These are phyloP conservation scores for Drosophila nannoptera DNA, from an alignment of 1,140 invertebrate genomes.

Conservation along the genomic window DNA sequence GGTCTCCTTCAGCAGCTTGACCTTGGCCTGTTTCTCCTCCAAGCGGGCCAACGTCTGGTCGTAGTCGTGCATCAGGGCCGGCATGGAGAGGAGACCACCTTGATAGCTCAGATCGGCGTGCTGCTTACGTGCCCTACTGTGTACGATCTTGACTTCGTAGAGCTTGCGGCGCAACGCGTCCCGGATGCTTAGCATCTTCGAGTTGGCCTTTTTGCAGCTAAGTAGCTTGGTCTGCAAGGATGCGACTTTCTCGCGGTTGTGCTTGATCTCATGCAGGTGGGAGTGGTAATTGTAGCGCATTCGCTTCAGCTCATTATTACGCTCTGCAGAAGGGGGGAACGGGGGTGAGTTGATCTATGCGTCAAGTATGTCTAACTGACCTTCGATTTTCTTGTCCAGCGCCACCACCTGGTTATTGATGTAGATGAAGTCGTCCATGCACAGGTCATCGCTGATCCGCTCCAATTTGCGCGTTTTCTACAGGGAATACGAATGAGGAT, in stretches of 20 bases:
- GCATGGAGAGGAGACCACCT: constrained; percentile 65
- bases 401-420: constrained; percentile 53
- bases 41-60: constrained; percentile 49
- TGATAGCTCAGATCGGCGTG: constrained; percentile 36
- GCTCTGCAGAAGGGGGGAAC: not conserved
- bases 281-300: not conserved
- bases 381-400: constrained; percentile 67
- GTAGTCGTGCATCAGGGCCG: constrained; percentile 61
- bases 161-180: constrained; percentile 7
- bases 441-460: constrained; percentile 47
- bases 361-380: constrained; percentile 12
- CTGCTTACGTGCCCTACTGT: constrained; percentile 23
- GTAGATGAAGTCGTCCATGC: constrained; percentile 49
- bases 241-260: not conserved
- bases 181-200: not conserved
- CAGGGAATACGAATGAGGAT: not conserved
- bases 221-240: not conserved
- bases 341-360: no score
- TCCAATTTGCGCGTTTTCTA: constrained; percentile 52
- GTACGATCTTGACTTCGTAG: constrained; percentile 30
- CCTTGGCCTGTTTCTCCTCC: not conserved
- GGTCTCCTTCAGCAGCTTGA: constrained; percentile 33
- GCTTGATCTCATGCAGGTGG: not conserved
- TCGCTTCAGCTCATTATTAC: not conserved
- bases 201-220: not conserved